Conservation (phyloP, 2,888 invertebrate species). For the Ditula angustiorana region DNA sequence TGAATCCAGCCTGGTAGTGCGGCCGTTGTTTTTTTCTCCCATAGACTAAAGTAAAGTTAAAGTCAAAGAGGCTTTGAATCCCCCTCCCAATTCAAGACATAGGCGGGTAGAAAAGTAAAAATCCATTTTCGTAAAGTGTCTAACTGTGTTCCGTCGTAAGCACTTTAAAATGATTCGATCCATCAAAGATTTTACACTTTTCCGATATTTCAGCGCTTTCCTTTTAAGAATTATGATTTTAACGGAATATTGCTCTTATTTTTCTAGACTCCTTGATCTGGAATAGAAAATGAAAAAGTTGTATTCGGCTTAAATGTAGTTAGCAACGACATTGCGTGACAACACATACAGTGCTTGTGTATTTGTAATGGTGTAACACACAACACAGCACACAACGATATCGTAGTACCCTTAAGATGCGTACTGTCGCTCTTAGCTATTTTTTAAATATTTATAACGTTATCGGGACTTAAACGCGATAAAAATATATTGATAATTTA, state of each 20-base stretch:
- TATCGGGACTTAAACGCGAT: too few relatives aligned
- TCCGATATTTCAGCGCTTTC: constrained; percentile 34
- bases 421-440: too few relatives aligned
- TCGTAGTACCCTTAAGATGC: too few relatives aligned
- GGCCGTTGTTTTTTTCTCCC: not conserved
- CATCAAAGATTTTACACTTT: constrained; percentile 39
- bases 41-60: not conserved
- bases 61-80: not conserved
- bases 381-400: too few relatives aligned
- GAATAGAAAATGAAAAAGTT: too few relatives aligned
- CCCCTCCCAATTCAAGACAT: constrained; percentile 16
- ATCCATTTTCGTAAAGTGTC: constrained; percentile 40
- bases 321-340: too few relatives aligned
- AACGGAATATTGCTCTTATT: not conserved
- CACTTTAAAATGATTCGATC: constrained; percentile 40
- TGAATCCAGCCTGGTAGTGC: not conserved
- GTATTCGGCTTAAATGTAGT: too few relatives aligned
- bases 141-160: constrained; percentile 38
- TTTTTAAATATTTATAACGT: too few relatives aligned
- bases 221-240: constrained; percentile 32
- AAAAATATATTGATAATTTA: too few relatives aligned
- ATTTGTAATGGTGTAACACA: too few relatives aligned
- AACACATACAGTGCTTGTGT: too few relatives aligned
- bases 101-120: constrained; percentile 33
- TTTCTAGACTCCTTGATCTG: not conserved